Conservation (phyloP, 2,888 invertebrate species). For the Xestia xanthographa region DNA sequence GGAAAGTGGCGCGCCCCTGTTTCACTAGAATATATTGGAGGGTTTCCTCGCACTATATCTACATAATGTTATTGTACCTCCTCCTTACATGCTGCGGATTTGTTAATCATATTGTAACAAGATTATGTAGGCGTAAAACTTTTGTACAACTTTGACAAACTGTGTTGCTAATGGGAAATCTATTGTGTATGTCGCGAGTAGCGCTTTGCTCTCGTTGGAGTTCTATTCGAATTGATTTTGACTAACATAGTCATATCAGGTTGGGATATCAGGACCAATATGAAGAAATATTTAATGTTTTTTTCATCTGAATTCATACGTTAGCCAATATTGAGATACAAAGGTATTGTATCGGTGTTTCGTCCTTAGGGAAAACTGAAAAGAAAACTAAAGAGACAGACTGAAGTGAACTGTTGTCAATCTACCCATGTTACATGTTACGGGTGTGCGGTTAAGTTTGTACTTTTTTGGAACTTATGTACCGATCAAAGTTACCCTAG, state of each 20-base stretch:
- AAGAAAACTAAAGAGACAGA: slow-evolving; percentile 50
- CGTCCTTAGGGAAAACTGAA: slow-evolving; percentile 42
- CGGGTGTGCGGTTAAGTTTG: slow-evolving; percentile 30
- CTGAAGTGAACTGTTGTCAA: slow-evolving; percentile 57
- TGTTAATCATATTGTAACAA: slow-evolving; percentile 56
- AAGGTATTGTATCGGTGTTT: slow-evolving; percentile 34
- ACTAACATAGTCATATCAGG: neutral
- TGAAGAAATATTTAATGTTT: neutral
- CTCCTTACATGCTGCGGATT: slow-evolving; percentile 42
- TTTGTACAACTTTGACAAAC: slow-evolving; percentile 16
- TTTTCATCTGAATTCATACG: neutral
- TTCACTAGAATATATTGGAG: slow-evolving; percentile 68
- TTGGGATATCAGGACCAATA: neutral
- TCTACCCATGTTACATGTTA: slow-evolving; percentile 38
- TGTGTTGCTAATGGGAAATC: slow-evolving; percentile 8
- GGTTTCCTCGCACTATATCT: slow-evolving; percentile 57
- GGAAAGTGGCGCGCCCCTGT: slow-evolving; percentile 72
- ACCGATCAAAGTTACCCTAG: slow-evolving; percentile 14
- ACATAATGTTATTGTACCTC: slow-evolving; percentile 58
- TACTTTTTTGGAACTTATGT: slow-evolving; percentile 26
- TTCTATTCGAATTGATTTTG: neutral
- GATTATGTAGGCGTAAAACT: slow-evolving; percentile 34
- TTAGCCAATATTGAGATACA: slow-evolving; percentile 31
- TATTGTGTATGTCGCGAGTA: neutral
- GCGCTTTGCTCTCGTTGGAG: neutral